Conservation (phyloP, 2,797 vertebrate genomes). For the Sebastolobus altivelis region DNA sequence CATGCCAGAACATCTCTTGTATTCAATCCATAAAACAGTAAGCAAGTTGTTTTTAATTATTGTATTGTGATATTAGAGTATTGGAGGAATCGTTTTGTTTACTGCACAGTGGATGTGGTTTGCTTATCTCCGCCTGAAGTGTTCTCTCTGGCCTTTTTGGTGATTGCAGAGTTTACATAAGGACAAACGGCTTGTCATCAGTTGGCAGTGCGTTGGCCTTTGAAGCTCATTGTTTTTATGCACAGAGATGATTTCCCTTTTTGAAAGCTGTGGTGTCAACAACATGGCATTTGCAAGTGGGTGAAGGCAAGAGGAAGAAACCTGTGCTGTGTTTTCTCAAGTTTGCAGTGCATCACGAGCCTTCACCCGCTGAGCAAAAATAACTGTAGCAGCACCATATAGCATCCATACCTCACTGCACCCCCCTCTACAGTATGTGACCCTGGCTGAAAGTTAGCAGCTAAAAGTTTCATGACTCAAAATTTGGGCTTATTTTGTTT, state of each 20-base stretch:
- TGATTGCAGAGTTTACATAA: conserved; percentile 12
- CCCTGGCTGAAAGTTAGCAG: background rate
- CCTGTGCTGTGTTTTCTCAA: conserved; percentile 4
- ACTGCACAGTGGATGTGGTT: background rate
- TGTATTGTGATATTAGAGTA: background rate
- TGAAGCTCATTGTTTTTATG: conserved; percentile 31
- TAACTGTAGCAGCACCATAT: background rate
- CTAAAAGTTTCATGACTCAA: conserved; percentile 5
- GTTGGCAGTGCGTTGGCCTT: conserved; percentile 18
- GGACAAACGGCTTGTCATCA: conserved; percentile 14
- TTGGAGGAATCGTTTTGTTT: background rate
- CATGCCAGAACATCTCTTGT: background rate
- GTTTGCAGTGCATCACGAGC: conserved; percentile 12
- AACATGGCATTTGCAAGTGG: conserved; percentile 19
- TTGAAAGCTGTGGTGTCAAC: conserved; percentile 22
- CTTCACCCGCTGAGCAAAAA: conserved; percentile 28
- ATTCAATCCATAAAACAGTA: background rate
- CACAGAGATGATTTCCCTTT: background rate
- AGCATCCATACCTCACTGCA: background rate
- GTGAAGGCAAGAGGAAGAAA: conserved; percentile 11
- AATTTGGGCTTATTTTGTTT: conserved; percentile 6
- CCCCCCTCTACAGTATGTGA: background rate
- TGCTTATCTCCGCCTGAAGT: conserved; percentile 2
- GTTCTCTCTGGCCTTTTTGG: background rate
- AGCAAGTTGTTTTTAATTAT: background rate